Evolutionary conservation across 2,113 vertebrate species (phyloP).

Genomic region (Gallinago media): DNA sequence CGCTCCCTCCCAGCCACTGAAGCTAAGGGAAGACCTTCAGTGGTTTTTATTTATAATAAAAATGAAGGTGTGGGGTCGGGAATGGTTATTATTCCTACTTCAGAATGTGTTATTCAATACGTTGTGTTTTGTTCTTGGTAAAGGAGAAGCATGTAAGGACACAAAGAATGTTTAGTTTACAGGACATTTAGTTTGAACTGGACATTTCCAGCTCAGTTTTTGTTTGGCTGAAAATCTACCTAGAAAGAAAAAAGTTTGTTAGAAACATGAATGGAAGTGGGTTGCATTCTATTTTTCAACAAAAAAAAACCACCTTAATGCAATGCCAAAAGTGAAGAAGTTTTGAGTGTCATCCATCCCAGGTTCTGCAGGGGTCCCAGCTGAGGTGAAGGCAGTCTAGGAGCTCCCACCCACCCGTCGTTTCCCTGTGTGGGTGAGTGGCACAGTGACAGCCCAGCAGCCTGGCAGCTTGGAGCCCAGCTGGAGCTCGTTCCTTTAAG

Average conservation of each 20-base stretch:
- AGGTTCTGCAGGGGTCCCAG: neutral
- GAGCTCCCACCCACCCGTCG: neutral
- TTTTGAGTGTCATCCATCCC: neutral
- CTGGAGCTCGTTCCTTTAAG: neutral
- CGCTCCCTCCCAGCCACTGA: neutral
- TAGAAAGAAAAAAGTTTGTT: neutral
- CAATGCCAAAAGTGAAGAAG: neutral
- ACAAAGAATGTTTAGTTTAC: neutral
- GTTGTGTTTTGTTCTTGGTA: slow-evolving; percentile 3
- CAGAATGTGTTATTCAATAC: neutral
- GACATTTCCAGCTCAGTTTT: neutral
- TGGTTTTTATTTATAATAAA: neutral
- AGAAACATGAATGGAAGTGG: neutral
- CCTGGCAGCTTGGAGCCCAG: neutral
- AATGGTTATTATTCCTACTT: neutral
- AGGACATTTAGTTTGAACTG: neutral
- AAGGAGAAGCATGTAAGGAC: neutral
- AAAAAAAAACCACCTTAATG: neutral
- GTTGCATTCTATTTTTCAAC: neutral
- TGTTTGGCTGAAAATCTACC: neutral
- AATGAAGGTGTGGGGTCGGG: neutral
- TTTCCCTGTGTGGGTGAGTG: neutral
- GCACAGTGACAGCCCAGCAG: neutral
- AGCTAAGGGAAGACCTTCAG: slow-evolving; percentile 36
- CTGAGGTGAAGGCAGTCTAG: neutral